These are phyloP conservation scores for Pachydiplax longipennis DNA, from an alignment of 2,888 invertebrate genomes.

Conservation along the genomic window DNA sequence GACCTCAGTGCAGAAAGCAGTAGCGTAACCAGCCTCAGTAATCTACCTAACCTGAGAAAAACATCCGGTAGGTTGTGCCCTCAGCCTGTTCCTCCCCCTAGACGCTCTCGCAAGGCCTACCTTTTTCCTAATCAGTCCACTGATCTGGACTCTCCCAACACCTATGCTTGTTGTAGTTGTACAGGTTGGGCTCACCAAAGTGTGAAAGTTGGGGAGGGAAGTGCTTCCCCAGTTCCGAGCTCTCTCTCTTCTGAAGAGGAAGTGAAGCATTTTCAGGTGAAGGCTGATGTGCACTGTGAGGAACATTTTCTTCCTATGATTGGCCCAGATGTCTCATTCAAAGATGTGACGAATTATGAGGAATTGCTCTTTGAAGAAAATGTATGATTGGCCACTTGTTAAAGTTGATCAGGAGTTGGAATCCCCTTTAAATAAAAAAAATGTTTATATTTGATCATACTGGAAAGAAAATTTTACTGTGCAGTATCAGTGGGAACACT, in stretches of 20 bases:
- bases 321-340: neutral
- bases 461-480: too few species aligned
- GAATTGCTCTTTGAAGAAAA: constrained; percentile 25
- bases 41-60: constrained; percentile 81
- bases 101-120: neutral
- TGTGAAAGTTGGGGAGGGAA: neutral
- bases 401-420: neutral
- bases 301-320: neutral
- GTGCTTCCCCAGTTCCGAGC: neutral
- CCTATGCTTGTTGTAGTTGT: constrained; percentile 28
- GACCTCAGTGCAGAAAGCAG: constrained; percentile 94
- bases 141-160: constrained; percentile 8
- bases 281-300: constrained; percentile 1
- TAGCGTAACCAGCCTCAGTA: constrained; percentile 91
- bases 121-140: neutral
- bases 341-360: neutral
- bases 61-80: constrained; percentile 66
- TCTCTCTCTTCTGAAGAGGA: neutral
- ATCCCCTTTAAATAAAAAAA: too few species aligned
- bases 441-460: too few species aligned
- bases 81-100: neutral
- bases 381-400: neutral
- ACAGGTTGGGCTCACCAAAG: neutral
- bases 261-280: constrained; percentile 7
- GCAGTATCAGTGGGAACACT: too few species aligned